These are phyloP conservation scores for Cherax destructor DNA, from an alignment of 1,140 invertebrate species.

Conservation along the genomic window DNA sequence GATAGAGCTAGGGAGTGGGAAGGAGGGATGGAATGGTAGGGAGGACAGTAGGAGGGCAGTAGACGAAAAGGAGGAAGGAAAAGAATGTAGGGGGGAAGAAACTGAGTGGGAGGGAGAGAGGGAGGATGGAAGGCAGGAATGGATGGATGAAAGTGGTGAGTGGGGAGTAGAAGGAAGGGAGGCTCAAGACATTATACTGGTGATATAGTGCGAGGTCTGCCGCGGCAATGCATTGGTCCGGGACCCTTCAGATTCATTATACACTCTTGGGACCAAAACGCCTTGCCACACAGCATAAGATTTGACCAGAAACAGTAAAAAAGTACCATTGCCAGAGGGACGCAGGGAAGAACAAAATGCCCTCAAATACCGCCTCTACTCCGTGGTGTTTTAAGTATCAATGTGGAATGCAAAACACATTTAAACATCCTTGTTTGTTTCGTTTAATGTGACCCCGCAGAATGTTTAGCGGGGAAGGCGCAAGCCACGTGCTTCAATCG, in stretches of 20 bases:
- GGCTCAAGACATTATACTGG: conserved; percentile 27
- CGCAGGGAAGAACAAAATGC: background rate
- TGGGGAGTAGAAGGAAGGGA: background rate
- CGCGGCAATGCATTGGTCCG: conserved; percentile 35
- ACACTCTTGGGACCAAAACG: conserved; percentile 59
- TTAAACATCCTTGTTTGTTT: conserved; percentile 56
- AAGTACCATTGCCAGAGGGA: conserved; percentile 53
- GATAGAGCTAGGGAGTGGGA: background rate
- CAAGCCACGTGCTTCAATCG: background rate
- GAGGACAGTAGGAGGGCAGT: background rate
- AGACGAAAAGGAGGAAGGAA: background rate
- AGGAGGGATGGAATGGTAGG: background rate
- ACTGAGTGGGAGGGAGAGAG: background rate
- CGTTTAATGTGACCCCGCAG: conserved; percentile 61
- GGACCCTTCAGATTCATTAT: conserved; percentile 58
- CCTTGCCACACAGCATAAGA: conserved; percentile 61
- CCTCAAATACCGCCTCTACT: conserved; percentile 1
- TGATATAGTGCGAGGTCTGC: conserved; percentile 28
- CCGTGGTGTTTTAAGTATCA: conserved; percentile 1
- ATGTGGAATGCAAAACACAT: conserved; percentile 34
- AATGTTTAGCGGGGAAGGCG: conserved; percentile 34
- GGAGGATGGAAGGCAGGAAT: background rate
- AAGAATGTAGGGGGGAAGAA: background rate
- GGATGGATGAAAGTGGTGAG: background rate
- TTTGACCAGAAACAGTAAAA: conserved; percentile 66